Conservation (phyloP, 2,797 vertebrate genomes). For the Ataeniobius toweri region DNA sequence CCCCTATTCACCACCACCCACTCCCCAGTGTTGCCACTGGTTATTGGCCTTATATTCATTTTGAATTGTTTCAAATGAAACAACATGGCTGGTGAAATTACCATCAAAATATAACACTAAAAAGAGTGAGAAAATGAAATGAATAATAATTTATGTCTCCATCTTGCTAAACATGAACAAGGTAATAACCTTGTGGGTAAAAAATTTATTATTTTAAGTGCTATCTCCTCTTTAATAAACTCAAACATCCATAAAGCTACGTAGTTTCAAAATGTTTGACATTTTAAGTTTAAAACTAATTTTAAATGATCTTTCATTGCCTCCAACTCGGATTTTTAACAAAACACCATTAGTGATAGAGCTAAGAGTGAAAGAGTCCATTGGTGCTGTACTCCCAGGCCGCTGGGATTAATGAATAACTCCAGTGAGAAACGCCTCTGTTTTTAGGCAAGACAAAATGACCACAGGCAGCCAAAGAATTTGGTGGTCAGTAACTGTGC, state of each 20-base stretch:
- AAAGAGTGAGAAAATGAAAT: not conserved
- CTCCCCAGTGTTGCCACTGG: not conserved
- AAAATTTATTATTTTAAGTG: not conserved
- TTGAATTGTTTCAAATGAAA: slow-evolving; percentile 38
- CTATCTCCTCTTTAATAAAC: not conserved
- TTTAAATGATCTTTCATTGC: not conserved
- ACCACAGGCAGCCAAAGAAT: slow-evolving; percentile 81
- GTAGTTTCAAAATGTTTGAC: not conserved
- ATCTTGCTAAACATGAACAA: not conserved
- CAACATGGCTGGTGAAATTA: slow-evolving; percentile 18
- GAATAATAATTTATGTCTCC: not conserved
- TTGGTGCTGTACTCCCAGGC: slow-evolving; percentile 49
- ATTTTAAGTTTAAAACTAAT: not conserved
- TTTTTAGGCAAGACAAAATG: slow-evolving; percentile 78
- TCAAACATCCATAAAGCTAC: not conserved
- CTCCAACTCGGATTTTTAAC: slow-evolving; percentile 26
- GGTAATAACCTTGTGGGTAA: not conserved
- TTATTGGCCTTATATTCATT: not conserved
- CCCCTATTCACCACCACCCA: not conserved
- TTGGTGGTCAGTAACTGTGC: slow-evolving; percentile 77
- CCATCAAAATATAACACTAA: slow-evolving; percentile 5
- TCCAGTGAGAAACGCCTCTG: slow-evolving; percentile 73
- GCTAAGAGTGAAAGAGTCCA: slow-evolving; percentile 50
- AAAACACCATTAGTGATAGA: slow-evolving; percentile 19
- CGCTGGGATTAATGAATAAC: slow-evolving; percentile 80